Conservation (phyloP, 2,888 invertebrate genomes). For the Lasioglossum leucozonium region DNA sequence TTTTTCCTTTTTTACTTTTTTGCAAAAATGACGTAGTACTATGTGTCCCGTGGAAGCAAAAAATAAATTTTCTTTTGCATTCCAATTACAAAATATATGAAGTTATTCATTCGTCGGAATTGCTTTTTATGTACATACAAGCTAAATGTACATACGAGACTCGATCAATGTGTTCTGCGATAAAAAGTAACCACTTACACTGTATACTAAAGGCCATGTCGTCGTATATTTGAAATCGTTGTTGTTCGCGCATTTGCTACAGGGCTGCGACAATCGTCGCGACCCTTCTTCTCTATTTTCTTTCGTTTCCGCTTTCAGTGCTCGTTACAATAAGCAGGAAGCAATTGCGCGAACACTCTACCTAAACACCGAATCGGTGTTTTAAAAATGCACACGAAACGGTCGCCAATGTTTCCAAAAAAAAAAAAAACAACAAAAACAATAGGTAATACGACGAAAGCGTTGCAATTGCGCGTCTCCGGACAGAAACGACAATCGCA, state of each 20-base stretch:
- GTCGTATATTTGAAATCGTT: slow-evolving; percentile 51
- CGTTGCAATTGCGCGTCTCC: slow-evolving; percentile 42
- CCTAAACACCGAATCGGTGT: slow-evolving; percentile 34
- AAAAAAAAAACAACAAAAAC: not conserved
- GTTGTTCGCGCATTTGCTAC: slow-evolving; percentile 25
- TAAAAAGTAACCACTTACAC: slow-evolving; percentile 70
- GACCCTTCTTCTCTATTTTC: not conserved
- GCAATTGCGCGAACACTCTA: slow-evolving; percentile 36
- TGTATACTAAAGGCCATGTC: slow-evolving; percentile 71
- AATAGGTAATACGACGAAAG: slow-evolving; percentile 37
- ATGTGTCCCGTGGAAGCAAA: slow-evolving; percentile 58
- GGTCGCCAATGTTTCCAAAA: slow-evolving; percentile 8
- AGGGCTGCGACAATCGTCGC: not conserved
- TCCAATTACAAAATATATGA: slow-evolving; percentile 74
- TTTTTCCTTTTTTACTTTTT: slow-evolving; percentile 39
- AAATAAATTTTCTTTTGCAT: slow-evolving; percentile 63
- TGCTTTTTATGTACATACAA: slow-evolving; percentile 75
- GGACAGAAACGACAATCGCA: slow-evolving; percentile 33
- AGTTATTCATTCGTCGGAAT: slow-evolving; percentile 66
- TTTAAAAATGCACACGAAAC: slow-evolving; percentile 26
- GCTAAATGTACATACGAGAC: slow-evolving; percentile 73
- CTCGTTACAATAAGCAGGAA: slow-evolving; percentile 40
- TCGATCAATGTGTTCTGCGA: slow-evolving; percentile 65
- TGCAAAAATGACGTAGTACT: slow-evolving; percentile 58
- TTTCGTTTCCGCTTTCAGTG: slow-evolving; percentile 9